Evolutionary conservation across 1,140 invertebrate species (phyloP), one percentile per base, ranked within the genome.

Genomic region (Caenorhabditis latens): DNA sequence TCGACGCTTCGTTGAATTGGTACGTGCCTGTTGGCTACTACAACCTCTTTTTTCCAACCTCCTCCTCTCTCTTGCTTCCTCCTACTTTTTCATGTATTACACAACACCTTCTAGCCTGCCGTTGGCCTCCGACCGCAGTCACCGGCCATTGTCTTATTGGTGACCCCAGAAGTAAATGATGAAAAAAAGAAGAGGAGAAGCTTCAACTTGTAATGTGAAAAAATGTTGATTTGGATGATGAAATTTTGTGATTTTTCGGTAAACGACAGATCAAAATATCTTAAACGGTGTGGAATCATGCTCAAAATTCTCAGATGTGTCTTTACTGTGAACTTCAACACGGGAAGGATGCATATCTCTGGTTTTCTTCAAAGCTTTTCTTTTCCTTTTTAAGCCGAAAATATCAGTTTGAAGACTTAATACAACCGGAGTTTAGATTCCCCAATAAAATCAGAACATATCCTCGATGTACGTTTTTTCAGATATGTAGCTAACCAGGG

Each of bases 21-120:
- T 79, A 79, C 71, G 71, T 79, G 71, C 71, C 71, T 79, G 71
- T 79, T 79, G 71, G 71, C 46, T 79, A 79, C 71, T 79, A 79
- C 71, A 79, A 79, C 71, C 71, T 46, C 42, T 21, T 40, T 24
- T 24, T 65, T 32, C 32, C 32, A 32, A 32, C 61, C 61, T 40
- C 61, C 24, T 65, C 24, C 65, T 65, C 63, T 21, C 24, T 21
- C 24, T 43, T 46, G 46, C 21, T 53, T 79, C 46, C 71, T 79
- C 71, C 46, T 50, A 79, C 71, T 53, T 79, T 79, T 79, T 79
- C 71, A 13, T 79, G 71, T 79, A 79, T 79, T 79, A 79, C 65
- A 71, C 46, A 79, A 79, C 71, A 79, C 71, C 71, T 50, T 53
- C 71, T 79, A 46, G 65, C 65, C 65, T 71, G 65, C 65, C 65